A percentile compares a stretch with the other conserved stretches of the same genome.
phyloP scores from a whole-genome alignment of 2,113 vertebrate genomes.

The Aptenodytes forsteri region DNA sequence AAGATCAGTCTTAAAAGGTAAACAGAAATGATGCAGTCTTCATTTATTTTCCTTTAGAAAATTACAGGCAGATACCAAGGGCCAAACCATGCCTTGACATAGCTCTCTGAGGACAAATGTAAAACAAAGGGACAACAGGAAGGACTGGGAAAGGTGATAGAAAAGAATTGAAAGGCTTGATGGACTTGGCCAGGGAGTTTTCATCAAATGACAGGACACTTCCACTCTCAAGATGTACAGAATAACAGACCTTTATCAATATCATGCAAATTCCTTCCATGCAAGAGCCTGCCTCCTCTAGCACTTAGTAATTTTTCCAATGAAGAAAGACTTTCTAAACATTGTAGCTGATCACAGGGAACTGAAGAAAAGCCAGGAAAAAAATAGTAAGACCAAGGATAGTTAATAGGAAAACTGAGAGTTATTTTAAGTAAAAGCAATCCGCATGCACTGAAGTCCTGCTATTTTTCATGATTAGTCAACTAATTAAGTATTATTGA shows the following conservation, averaged over 20 bases:
- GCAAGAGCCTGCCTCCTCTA: background rate
- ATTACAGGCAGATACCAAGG: background rate
- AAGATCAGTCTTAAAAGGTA: slow-evolving; percentile 9
- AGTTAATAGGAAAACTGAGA: background rate
- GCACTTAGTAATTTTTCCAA: background rate
- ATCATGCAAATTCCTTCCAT: background rate
- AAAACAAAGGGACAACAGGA: background rate
- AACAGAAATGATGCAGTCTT: background rate
- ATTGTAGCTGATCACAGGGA: background rate
- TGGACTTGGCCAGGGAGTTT: background rate
- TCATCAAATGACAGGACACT: background rate
- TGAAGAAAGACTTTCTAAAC: background rate
- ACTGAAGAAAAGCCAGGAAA: background rate
- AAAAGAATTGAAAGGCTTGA: background rate
- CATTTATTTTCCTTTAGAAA: background rate
- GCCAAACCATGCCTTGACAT: background rate
- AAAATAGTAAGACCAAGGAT: background rate
- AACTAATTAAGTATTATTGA: background rate
- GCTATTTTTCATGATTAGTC: background rate
- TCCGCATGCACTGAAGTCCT: background rate
- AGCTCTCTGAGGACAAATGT: background rate
- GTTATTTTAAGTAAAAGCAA: background rate
- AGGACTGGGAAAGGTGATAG: background rate
- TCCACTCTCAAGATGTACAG: background rate
- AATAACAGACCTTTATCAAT: background rate